Conservation (phyloP, 2,797 vertebrate genomes). For the Leptatherina wallacei region DNA sequence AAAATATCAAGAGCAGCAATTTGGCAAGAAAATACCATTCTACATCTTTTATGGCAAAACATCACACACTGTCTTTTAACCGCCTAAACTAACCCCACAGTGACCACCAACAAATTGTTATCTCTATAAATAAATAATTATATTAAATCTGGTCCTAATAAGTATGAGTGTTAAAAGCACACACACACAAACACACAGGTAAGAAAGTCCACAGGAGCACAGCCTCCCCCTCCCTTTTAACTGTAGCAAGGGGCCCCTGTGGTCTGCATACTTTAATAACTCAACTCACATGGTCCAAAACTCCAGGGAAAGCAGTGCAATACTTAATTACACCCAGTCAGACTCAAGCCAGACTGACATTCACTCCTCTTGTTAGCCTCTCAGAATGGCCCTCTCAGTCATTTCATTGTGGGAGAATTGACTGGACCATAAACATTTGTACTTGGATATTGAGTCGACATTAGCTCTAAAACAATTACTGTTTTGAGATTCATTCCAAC, state of each 20-base stretch:
- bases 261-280: constrained; percentile 80
- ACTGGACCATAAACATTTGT: neutral
- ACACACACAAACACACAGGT: constrained; percentile 56
- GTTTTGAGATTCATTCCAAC: neutral
- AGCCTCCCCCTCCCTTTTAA: constrained; percentile 36
- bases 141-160: constrained; percentile 11
- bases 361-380: constrained; percentile 44
- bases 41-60: neutral
- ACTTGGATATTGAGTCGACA: neutral
- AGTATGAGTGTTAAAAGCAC: constrained; percentile 2
- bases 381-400: constrained; percentile 14
- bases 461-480: neutral
- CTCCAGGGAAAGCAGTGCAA: constrained; percentile 61
- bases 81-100: neutral
- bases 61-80: neutral
- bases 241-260: constrained; percentile 67
- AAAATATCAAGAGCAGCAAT: neutral
- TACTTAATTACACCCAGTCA: constrained; percentile 74
- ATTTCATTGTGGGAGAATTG: neutral
- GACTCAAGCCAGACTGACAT: constrained; percentile 66
- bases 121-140: neutral
- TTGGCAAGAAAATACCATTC: neutral
- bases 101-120: neutral
- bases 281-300: constrained; percentile 77
- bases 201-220: constrained; percentile 45